A percentile compares a stretch with the other conserved stretches of the same genome.
Conservation (phyloP, 2,797 vertebrate genomes). For the Trematocara caparti region DNA sequence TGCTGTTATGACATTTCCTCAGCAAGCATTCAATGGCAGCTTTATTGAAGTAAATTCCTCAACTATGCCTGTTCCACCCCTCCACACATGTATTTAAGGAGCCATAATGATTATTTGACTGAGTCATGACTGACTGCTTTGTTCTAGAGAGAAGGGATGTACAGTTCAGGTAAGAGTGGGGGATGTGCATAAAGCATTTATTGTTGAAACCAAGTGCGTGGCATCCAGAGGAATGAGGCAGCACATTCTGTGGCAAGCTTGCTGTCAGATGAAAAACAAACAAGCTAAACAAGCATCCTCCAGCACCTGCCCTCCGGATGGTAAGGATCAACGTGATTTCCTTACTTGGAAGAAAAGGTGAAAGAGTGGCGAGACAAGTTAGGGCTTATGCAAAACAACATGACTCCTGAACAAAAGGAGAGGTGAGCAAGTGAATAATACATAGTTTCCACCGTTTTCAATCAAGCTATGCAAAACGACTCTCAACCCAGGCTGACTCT, state of each 20-base stretch:
- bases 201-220: slow-evolving; percentile 40
- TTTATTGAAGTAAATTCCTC: slow-evolving; percentile 73
- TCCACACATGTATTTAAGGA: slow-evolving; percentile 67
- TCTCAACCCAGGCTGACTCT: neutral
- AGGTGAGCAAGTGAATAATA: neutral
- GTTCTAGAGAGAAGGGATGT: slow-evolving; percentile 59
- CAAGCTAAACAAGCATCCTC: slow-evolving; percentile 25
- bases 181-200: slow-evolving; percentile 52
- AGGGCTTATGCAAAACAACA: neutral
- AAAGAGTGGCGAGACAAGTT: slow-evolving; percentile 23
- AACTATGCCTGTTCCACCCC: slow-evolving; percentile 58
- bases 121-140: slow-evolving; percentile 72
- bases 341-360: slow-evolving; percentile 5
- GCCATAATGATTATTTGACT: slow-evolving; percentile 72
- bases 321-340: slow-evolving; percentile 10
- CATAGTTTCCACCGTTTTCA: neutral
- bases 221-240: slow-evolving; percentile 47
- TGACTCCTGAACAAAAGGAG: neutral
- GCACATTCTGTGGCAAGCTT: slow-evolving; percentile 36
- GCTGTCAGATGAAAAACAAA: slow-evolving; percentile 56
- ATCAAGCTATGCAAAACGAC: neutral
- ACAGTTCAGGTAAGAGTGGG: slow-evolving; percentile 47
- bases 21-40: slow-evolving; percentile 64
- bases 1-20: slow-evolving; percentile 68
- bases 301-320: slow-evolving; percentile 24